Percentiles rank a stretch among this genome's conserved stretches.
These are phyloP conservation scores for Nyctibius bracteatus DNA, from an alignment of 2,113 vertebrate species.

Conservation along the genomic window DNA sequence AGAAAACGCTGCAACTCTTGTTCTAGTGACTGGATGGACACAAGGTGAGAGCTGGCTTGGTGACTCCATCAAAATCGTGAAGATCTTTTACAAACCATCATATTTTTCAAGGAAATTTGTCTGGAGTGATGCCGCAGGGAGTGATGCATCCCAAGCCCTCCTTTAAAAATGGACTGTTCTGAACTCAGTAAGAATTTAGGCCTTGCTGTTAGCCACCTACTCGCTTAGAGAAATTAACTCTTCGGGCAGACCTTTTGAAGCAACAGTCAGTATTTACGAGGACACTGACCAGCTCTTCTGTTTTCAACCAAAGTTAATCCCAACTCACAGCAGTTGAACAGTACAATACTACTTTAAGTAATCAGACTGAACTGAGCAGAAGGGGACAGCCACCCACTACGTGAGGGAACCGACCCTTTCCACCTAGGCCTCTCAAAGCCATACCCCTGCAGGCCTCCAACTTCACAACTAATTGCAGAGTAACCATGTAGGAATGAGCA, in stretches of 20 bases:
- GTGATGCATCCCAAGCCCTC: neutral
- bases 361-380: neutral
- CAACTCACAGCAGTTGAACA: neutral
- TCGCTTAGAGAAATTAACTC: neutral
- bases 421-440: neutral
- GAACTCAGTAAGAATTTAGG: neutral
- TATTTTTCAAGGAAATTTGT: neutral
- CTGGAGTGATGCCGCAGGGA: neutral
- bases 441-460: neutral
- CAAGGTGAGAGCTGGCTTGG: accelerated
- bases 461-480: neutral
- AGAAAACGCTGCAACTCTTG: neutral
- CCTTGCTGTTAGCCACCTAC: neutral
- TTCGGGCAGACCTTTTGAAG: neutral
- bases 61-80: accelerated
- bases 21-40: neutral
- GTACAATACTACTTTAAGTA: accelerated
- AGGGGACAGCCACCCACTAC: accelerated
- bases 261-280: neutral
- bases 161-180: neutral
- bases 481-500: neutral
- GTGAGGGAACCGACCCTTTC: neutral
- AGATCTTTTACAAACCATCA: neutral
- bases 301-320: neutral
- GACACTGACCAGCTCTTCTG: neutral